Evolutionary conservation across 2,888 invertebrate species (phyloP), one percentile per base, ranked within the genome.

Genomic region (Plagodis pulveraria): DNA sequence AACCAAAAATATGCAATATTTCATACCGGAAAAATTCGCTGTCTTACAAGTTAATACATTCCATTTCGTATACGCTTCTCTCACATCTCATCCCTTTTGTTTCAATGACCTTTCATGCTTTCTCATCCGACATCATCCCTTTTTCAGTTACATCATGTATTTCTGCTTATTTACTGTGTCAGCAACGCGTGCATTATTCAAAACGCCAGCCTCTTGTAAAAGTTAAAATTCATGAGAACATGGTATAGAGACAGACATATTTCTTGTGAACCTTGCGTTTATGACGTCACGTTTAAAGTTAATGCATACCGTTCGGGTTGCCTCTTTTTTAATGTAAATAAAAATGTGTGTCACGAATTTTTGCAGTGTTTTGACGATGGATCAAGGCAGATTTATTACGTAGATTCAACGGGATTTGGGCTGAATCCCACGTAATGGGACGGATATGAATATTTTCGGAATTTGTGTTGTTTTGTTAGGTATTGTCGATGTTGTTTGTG

Each of bases 141-240:
- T 47, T 47, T 35, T 34, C 34, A 47, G 47, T 38, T 9, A 48
- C 8, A 38, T 38, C 11, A 8, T 9, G 2, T 6, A 32, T 34
- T 0, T 22, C 50, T 33, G 33, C 43, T n/a, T 44, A 32, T 51
- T 48, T 8, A n/a, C 55, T 55, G 49, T 49, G 56, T 11, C 45
- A 22, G 40, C 50, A 7, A 32, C 51, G 70, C 71, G 72, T 73
- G 75, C 79, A 84, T 83, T 82, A 86, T 85, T 85, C 82, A 86
- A 76, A 80, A 75, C 76, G 66, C 71, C 71, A 63, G 58, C 65
- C 69, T 56, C 56, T 56, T 61, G 49, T 49, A 56, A 74, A 73
- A 77, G 82, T 89, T 87, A 86, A 89, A 86, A 89, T 89, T 89
- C 89, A 89, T 85, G 87, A 87, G 82, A 66, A 74, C 70, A 76